These are phyloP conservation scores for Nemapogon koenigi DNA, from an alignment of 2,888 invertebrate genomes.

Conservation along the genomic window DNA sequence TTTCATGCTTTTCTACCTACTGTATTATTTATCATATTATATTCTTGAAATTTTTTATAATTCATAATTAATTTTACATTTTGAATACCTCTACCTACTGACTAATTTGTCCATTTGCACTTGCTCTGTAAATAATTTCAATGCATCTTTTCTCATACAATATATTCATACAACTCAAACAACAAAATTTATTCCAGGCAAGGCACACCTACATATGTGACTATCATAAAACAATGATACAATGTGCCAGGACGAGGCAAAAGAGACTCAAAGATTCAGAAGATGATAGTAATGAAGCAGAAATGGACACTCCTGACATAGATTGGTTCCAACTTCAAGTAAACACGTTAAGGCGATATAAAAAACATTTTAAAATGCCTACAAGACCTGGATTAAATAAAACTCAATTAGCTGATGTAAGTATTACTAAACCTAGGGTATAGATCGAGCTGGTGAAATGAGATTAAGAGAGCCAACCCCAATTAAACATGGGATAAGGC, in stretches of 20 bases:
- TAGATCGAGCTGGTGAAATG: not conserved
- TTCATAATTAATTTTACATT: too few species aligned
- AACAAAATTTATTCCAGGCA: too few species aligned
- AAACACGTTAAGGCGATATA: constrained; percentile 92
- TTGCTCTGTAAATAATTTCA: too few species aligned
- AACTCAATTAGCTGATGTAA: constrained; percentile 94
- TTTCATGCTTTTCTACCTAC: too few species aligned
- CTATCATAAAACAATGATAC: constrained; percentile 94
- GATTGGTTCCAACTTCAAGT: constrained; percentile 93
- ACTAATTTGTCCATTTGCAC: too few species aligned
- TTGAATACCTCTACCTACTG: too few species aligned
- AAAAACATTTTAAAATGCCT: constrained; percentile 90
- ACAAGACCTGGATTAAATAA: constrained; percentile 93
- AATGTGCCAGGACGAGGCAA: constrained; percentile 92
- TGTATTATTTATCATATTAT: too few species aligned
- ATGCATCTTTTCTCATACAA: too few species aligned
- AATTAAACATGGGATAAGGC: too few species aligned
- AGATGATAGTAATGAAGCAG: constrained; percentile 94
- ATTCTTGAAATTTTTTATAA: too few species aligned
- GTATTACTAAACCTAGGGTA: constrained; percentile 18
- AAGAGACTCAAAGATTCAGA: constrained; percentile 88
- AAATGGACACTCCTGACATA: constrained; percentile 89
- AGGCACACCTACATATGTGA: constrained; percentile 97
- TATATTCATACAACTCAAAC: too few species aligned
- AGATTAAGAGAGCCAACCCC: too few species aligned